phyloP scores from a whole-genome alignment of 2,797 vertebrate genomes.

The Paguma larvata region DNA sequence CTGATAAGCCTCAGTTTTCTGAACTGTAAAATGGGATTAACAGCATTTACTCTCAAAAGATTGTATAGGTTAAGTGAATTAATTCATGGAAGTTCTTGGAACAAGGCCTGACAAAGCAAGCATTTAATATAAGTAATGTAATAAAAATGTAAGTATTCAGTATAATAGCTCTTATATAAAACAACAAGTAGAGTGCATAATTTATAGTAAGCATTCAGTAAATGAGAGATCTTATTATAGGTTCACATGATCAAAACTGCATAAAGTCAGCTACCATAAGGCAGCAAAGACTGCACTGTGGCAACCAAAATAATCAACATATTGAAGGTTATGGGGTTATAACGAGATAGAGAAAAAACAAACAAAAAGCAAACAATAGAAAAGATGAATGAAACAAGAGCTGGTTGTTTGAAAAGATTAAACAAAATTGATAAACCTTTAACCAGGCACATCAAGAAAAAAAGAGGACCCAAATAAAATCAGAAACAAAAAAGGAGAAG shows the following conservation, averaged over 20 bases:
- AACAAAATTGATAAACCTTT: neutral
- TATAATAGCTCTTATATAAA: slow-evolving; percentile 10
- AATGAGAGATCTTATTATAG: neutral
- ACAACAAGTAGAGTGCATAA: neutral
- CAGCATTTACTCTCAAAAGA: neutral
- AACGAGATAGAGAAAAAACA: neutral
- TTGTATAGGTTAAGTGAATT: slow-evolving; percentile 3
- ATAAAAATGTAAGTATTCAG: slow-evolving; percentile 9
- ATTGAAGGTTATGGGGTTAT: neutral
- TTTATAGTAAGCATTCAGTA: neutral
- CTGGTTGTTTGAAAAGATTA: neutral
- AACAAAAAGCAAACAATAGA: neutral
- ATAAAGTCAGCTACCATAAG: neutral
- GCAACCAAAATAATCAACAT: slow-evolving; percentile 21
- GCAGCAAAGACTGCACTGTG: neutral
- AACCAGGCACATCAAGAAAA: neutral
- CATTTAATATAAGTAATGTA: neutral
- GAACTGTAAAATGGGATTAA: slow-evolving; percentile 15
- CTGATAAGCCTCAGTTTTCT: slow-evolving; percentile 5
- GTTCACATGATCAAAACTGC: neutral
- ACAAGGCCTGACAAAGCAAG: slow-evolving; percentile 23
- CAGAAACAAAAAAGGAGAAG: neutral
- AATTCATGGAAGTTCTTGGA: slow-evolving; percentile 9
- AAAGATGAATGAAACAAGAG: neutral
- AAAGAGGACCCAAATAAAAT: neutral